Base-by-base conservation (phyloP, 2,797 vertebrate species). In the Harpagifer antarcticus region DNA sequence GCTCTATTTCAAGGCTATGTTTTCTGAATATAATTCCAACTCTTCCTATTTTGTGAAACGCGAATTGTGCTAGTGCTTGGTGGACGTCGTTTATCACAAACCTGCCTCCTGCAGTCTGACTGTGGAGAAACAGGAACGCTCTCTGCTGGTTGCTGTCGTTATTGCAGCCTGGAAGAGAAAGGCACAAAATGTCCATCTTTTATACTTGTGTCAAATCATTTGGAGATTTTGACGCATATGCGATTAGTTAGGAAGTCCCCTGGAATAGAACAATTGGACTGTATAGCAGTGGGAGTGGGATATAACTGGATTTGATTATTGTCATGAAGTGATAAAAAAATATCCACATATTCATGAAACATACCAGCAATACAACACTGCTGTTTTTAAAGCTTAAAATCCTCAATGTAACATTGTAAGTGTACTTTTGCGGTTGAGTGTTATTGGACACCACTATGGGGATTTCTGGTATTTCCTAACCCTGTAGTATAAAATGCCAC, bases 51-150 rank as follows among this genome's bases (percentile, higher is more conserved):
- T n/a, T 9, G 9, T 14, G 13, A 37, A 23, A 5, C 0, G 15
- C 3, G 6, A 37, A 13, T 1, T 11, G 42, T 17, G 45, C 47
- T 23, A 15, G 45, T 0, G n/a, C 40, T 16, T 52, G 14, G 23
- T 60, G 17, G 4, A 27, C 48, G 5, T 27, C 23, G 1, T 49
- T 55, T 8, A 1, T 66, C 23, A 52, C 48, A 16, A 20, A 68
- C 73, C 63, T 64, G 13, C 9, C n/a, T 19, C 3, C 27, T 59
- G 19, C 19, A 44, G 60, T 10, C 12, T 3, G 53, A 12, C 13
- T 47, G 59, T 17, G 60, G 42, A 76, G 74, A 78, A 76, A 57
- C 86, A 86, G 64, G 33, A 44, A 13, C 56, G 84, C 43, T 81
- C 58, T 40, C 87, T 0, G 3, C 9, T 69, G 86, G 83, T 37